A percentile compares a stretch with the other conserved stretches of the same genome.
Evolutionary conservation across 1,140 invertebrate species (phyloP).

Genomic region (Mercenaria mercenaria): DNA sequence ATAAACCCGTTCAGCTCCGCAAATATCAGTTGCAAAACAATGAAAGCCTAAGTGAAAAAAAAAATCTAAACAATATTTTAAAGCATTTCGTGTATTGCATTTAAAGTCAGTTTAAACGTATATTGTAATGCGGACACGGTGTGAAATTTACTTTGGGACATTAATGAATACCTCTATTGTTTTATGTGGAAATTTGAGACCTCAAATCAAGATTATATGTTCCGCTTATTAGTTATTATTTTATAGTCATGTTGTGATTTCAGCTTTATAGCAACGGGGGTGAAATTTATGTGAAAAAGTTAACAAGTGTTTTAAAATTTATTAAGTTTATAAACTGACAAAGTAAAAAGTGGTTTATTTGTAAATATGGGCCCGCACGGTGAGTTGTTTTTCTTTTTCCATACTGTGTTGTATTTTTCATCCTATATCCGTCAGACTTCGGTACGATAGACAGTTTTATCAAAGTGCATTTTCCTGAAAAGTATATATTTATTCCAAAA

Average conservation of each 20-base stretch:
- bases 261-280: background rate
- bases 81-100: too few species aligned
- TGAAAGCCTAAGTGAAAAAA: too few species aligned
- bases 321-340: background rate
- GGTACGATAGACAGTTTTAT: too few species aligned
- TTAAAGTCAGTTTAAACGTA: background rate
- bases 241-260: background rate
- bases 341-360: background rate
- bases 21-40: too few species aligned
- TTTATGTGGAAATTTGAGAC: slow-evolving; percentile 15
- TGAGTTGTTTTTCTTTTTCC: too few species aligned
- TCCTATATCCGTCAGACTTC: too few species aligned
- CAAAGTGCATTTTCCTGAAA: too few species aligned
- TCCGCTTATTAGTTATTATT: slow-evolving; percentile 1
- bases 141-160: slow-evolving; percentile 12
- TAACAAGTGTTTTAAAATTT: background rate
- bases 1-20: too few species aligned
- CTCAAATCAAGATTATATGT: background rate
- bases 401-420: too few species aligned
- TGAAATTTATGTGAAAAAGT: background rate
- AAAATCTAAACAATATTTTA: too few species aligned
- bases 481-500: too few species aligned
- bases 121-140: background rate
- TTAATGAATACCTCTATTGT: slow-evolving; percentile 2
- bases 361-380: background rate